Evolutionary conservation across 2,113 vertebrate species (phyloP).

Genomic region (Piprites chloris): DNA sequence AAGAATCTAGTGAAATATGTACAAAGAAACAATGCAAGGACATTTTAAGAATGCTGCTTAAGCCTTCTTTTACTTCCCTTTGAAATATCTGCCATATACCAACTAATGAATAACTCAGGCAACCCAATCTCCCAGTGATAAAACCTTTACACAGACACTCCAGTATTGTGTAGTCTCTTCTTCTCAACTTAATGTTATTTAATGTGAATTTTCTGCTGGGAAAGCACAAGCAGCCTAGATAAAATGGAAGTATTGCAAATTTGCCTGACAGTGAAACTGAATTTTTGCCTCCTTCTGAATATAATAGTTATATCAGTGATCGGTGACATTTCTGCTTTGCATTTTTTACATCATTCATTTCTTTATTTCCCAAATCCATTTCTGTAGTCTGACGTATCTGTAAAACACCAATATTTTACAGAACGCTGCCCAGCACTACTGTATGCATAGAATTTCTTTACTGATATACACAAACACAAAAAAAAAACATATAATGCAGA

Average conservation of each 20-base stretch:
- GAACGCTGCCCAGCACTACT: background rate
- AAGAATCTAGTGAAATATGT: background rate
- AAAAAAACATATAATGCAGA: background rate
- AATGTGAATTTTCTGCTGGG: constrained; percentile 39
- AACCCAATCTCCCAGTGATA: background rate
- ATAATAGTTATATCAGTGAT: constrained; percentile 11
- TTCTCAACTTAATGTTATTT: constrained; percentile 7
- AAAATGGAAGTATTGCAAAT: constrained; percentile 4
- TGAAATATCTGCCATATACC: background rate
- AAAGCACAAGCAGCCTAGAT: background rate
- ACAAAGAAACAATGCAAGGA: background rate
- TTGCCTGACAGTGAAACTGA: background rate
- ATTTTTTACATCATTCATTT: constrained; percentile 17
- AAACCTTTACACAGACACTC: background rate
- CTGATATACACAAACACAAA: background rate
- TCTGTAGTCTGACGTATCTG: background rate
- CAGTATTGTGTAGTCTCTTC: background rate
- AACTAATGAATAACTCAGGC: background rate
- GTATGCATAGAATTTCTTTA: background rate
- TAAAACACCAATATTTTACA: constrained; percentile 30
- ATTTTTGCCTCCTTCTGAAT: constrained; percentile 9
- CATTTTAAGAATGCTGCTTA: background rate
- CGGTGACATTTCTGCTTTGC: constrained; percentile 46
- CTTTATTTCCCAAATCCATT: constrained; percentile 23
- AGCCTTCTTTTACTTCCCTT: background rate